phyloP scores from a whole-genome alignment of 1,140 invertebrate genomes.

The Lepidurus apus region DNA sequence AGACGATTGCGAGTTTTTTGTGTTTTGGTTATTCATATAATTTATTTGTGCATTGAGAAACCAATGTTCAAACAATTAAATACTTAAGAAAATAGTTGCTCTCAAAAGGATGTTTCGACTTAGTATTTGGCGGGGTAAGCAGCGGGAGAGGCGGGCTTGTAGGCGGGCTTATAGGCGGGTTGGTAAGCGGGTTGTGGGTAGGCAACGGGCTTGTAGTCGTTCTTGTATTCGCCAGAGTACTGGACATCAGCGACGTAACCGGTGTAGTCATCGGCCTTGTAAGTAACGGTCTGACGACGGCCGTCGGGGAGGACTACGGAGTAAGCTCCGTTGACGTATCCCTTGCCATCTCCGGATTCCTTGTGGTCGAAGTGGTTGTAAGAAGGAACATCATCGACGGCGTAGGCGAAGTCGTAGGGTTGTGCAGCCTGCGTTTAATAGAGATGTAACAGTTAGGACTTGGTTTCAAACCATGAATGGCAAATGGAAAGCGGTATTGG shows the following conservation, averaged over 20 bases:
- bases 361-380: slow-evolving; percentile 39
- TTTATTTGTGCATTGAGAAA: neutral
- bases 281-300: slow-evolving; percentile 40
- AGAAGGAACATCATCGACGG: slow-evolving; percentile 39
- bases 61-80: slow-evolving; percentile 10
- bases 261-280: slow-evolving; percentile 40
- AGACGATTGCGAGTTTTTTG: neutral
- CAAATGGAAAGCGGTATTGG: neutral
- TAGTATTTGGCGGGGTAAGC: slow-evolving; percentile 28
- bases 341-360: slow-evolving; percentile 40
- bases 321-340: slow-evolving; percentile 40
- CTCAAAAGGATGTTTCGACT: neutral
- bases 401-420: slow-evolving; percentile 40
- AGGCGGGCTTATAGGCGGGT: slow-evolving; percentile 31
- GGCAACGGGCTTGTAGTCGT: slow-evolving; percentile 30
- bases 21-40: neutral
- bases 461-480: neutral
- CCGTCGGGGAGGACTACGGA: slow-evolving; percentile 41
- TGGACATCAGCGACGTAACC: slow-evolving; percentile 32
- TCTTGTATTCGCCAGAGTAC: slow-evolving; percentile 28
- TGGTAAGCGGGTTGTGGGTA: slow-evolving; percentile 35
- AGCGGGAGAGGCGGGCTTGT: slow-evolving; percentile 35
- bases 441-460: neutral
- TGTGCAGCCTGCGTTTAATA: slow-evolving; percentile 14
- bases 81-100: neutral